Evolutionary conservation across 2,113 vertebrate species (phyloP), one percentile per base, ranked within the genome.

Genomic region (Sprattus sprattus): DNA sequence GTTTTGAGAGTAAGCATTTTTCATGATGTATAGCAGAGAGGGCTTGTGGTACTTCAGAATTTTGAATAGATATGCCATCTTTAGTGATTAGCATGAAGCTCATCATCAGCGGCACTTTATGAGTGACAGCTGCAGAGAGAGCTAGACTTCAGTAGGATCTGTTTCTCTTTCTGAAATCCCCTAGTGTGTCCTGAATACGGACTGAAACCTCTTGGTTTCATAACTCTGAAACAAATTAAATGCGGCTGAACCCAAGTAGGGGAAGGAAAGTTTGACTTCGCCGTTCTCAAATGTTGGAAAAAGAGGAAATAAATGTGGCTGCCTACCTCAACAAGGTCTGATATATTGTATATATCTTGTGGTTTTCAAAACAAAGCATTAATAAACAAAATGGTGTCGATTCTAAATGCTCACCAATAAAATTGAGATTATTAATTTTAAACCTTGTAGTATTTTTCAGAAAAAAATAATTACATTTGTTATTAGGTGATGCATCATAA

Each of bases 131-230:
- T 39, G 71, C 71, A 39, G 4, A 78, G 6, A 39, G 22, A n/a
- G n/a, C 64, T 67, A n/a, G 25, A 39, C 71, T 75, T 75, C 67
- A 6, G 52, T 39, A 39, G 39, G 39, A 39, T 47, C 50, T 44
- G 45, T 54, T 75, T 50, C 47, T 32, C 52, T 25, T 60, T 83
- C 49, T 83, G 82, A 86, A 86, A 83, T 87, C 86, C 86, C 83
- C 86, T 49, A 10, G 11, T 44, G 39, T 81, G 50, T 22, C 18
- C 45, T 49, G 50, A 64, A 82, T 28, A 50, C 44, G 9, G 44
- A 84, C n/a, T 67, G 75, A 81, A 87, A 87, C 52, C 82, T 39
- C 0, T 78, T 50, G 32, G 71, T 16, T 32, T 78, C 39, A 28
- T 18, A 57, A 45, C 32, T 9, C 6, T 87, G 54, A 81, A 57